These are phyloP conservation scores for Daktulosphaira vitifoliae DNA, from an alignment of 1,140 invertebrate species.

Conservation along the genomic window DNA sequence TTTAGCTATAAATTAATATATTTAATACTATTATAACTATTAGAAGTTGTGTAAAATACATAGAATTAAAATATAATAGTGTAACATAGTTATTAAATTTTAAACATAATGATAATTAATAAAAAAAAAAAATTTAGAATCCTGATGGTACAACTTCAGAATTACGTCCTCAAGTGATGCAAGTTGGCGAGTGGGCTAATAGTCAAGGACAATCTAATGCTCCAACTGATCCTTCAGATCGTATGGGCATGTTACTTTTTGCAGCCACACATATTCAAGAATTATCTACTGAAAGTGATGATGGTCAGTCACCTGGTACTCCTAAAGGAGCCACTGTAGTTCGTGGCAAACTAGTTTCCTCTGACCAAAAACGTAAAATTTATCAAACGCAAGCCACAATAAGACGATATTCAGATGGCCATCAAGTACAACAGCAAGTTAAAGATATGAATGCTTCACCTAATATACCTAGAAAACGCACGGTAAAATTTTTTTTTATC, in stretches of 20 bases:
- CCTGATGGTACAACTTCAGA: constrained; percentile 27
- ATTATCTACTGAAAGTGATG: constrained; percentile 16
- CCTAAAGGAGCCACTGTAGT: constrained; percentile 18
- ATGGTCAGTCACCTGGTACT: constrained; percentile 4
- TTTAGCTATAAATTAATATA: too few relatives aligned
- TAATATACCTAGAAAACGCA: constrained; percentile 15
- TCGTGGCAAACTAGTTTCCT: constrained; percentile 19
- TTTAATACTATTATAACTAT: too few relatives aligned
- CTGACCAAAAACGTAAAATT: constrained; percentile 15
- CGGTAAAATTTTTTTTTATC: background rate
- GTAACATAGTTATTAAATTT: too few relatives aligned
- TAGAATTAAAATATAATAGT: too few relatives aligned
- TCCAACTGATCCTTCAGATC: constrained; percentile 21
- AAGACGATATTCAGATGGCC: constrained; percentile 10
- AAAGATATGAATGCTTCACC: constrained; percentile 27
- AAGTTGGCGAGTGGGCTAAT: constrained; percentile 27
- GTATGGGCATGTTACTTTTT: constrained; percentile 22
- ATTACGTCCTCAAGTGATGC: constrained; percentile 24
- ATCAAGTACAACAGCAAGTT: constrained; percentile 7
- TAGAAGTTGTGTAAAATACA: too few relatives aligned
- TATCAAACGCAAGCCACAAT: constrained; percentile 27
- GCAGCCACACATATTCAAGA: constrained; percentile 27
- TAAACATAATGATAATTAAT: background rate
- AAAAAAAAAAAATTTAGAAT: background rate
- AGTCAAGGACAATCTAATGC: constrained; percentile 25